phyloP scores from a whole-genome alignment of 2,113 vertebrate species.

The Malaclemys terrapin region DNA sequence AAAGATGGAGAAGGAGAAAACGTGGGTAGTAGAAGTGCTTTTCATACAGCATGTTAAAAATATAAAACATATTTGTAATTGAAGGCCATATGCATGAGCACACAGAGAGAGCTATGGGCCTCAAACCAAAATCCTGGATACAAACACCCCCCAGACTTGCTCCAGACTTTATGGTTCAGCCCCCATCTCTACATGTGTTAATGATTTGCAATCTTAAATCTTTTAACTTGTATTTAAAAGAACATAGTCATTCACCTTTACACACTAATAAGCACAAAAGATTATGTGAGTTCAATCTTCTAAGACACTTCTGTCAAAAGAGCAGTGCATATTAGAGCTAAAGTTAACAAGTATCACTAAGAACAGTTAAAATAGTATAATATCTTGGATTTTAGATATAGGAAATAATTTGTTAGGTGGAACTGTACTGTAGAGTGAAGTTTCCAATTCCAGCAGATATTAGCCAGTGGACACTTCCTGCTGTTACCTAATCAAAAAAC shows the following conservation, averaged over 20 bases:
- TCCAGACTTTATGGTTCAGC: background rate
- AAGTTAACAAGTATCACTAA: background rate
- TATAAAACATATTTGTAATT: background rate
- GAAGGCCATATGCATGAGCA: background rate
- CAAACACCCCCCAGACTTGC: background rate
- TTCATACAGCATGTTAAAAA: background rate
- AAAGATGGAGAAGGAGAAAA: background rate
- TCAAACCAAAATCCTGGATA: constrained; percentile 20
- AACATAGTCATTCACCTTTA: background rate
- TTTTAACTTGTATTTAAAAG: background rate
- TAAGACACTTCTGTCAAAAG: background rate
- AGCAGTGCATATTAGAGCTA: background rate
- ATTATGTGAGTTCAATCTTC: background rate
- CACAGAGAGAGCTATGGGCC: background rate
- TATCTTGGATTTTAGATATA: background rate
- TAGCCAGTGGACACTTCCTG: background rate
- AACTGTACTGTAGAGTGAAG: background rate
- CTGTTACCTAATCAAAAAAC: background rate
- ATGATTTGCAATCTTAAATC: background rate
- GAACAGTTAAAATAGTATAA: background rate
- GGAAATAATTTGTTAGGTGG: background rate
- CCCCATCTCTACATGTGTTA: background rate
- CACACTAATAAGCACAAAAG: background rate
- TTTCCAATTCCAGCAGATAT: background rate
- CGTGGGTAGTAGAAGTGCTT: fast-evolving